Percentiles rank a stretch among this genome's conserved stretches.
Evolutionary conservation across 2,113 vertebrate genomes (phyloP).

Genomic region (Psephotus haematonotus): DNA sequence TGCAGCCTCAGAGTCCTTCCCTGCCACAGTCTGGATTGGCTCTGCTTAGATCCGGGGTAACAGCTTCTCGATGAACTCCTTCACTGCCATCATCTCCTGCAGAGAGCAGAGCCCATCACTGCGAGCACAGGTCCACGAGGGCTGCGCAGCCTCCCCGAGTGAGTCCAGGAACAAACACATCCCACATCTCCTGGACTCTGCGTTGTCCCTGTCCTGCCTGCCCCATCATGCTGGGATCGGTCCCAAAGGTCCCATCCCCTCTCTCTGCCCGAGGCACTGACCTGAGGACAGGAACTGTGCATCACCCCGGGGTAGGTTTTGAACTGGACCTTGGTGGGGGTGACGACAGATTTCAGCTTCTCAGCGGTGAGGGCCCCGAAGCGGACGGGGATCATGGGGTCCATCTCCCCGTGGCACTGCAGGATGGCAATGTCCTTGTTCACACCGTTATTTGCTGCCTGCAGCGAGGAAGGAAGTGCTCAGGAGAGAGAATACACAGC

Average conservation of each 20-base stretch:
- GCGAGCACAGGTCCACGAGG: fast-evolving
- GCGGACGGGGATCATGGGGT: conserved; percentile 88
- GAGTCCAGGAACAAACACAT: fast-evolving
- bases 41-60: conserved; percentile 90
- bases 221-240: fast-evolving
- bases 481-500: neutral
- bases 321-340: conserved; percentile 87
- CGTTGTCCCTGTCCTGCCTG: neutral
- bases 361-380: conserved; percentile 90
- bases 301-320: conserved; percentile 87
- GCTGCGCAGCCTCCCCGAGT: fast-evolving
- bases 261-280: neutral
- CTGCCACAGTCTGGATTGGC: conserved; percentile 70
- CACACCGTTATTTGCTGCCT: conserved; percentile 85
- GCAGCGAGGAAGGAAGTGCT: neutral
- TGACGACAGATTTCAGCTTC: conserved; percentile 88
- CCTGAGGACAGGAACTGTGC: conserved; percentile 93
- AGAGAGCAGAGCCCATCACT: neutral
- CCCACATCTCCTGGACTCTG: fast-evolving
- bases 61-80: conserved; percentile 95
- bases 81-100: conserved; percentile 95
- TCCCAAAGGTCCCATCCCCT: neutral
- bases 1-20: conserved; percentile 63
- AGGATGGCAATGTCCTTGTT: conserved; percentile 90
- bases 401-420: conserved; percentile 94